These are phyloP conservation scores for Trigoniulus corallinus DNA, from an alignment of 1,140 invertebrate genomes.

Conservation along the genomic window DNA sequence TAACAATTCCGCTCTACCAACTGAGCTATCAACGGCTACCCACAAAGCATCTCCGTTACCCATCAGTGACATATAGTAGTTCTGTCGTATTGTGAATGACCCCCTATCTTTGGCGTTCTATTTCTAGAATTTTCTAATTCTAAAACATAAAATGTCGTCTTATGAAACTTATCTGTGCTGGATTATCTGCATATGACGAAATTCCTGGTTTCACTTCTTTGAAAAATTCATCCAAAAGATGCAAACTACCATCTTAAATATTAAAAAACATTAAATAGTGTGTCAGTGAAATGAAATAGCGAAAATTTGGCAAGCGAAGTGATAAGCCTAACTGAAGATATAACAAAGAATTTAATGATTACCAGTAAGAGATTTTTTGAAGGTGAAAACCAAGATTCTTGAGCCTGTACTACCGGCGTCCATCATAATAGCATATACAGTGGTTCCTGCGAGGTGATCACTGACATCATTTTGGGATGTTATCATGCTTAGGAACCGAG, in stretches of 20 bases:
- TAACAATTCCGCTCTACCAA: too few relatives aligned
- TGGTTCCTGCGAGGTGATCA: background rate
- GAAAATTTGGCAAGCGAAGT: background rate
- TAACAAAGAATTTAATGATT: conserved; percentile 8
- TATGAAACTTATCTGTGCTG: conserved; percentile 42
- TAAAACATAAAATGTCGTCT: too few relatives aligned
- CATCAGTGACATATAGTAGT: too few relatives aligned
- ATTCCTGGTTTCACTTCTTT: conserved; percentile 71
- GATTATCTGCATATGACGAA: conserved; percentile 65
- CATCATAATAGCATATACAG: conserved; percentile 72
- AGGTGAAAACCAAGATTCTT: conserved; percentile 74
- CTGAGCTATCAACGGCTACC: too few relatives aligned
- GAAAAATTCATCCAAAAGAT: conserved; percentile 64
- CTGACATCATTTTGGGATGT: background rate
- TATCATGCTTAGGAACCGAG: background rate
- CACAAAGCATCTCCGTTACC: too few relatives aligned
- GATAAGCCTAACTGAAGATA: background rate
- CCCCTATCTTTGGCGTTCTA: too few relatives aligned
- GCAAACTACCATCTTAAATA: conserved; percentile 39
- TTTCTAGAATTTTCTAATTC: too few relatives aligned
- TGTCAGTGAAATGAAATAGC: conserved; percentile 18
- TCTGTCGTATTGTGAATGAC: too few relatives aligned
- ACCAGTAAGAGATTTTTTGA: conserved; percentile 53
- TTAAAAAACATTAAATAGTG: too few relatives aligned
- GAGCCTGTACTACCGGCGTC: conserved; percentile 93